Conservation (phyloP, 1,140 invertebrate species). For the Geopemphigus sp. region DNA sequence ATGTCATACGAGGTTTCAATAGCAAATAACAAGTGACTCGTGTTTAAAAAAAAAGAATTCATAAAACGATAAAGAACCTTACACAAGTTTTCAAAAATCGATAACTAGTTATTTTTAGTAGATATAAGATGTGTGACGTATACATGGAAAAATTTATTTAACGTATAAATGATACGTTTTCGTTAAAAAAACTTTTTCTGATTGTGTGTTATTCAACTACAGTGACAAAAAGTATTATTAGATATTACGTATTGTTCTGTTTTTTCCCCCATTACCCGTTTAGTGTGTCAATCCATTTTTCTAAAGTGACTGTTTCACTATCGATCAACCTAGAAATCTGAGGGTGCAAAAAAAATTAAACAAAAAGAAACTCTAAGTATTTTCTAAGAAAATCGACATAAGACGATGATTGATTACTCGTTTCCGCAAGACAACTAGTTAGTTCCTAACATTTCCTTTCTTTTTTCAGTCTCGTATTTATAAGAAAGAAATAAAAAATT, state of each 20-base stretch:
- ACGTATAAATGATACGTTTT: too few relatives aligned
- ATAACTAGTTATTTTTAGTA: background rate
- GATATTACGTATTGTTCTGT: background rate
- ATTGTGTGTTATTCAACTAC: background rate
- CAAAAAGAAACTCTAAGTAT: background rate
- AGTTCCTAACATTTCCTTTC: background rate
- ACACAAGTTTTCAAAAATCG: background rate
- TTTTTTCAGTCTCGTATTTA: background rate
- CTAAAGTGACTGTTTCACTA: slow-evolving; percentile 8
- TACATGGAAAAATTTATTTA: background rate
- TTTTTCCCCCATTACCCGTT: background rate
- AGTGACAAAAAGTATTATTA: slow-evolving; percentile 1
- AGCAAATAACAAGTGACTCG: too few relatives aligned
- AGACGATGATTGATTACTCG: slow-evolving; percentile 24
- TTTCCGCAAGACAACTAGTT: slow-evolving; percentile 20
- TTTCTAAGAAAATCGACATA: slow-evolving; percentile 14
- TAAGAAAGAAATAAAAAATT: background rate
- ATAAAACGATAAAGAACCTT: background rate
- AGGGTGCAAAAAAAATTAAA: background rate
- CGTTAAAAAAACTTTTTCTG: background rate
- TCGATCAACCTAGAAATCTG: slow-evolving; percentile 4
- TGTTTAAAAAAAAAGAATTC: too few relatives aligned
- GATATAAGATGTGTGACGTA: background rate
- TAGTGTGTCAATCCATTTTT: slow-evolving; percentile 12
- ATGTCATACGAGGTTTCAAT: too few relatives aligned